Evolutionary conservation across 1,140 invertebrate species (phyloP).

Genomic region (Drosophila punjabiensis): DNA sequence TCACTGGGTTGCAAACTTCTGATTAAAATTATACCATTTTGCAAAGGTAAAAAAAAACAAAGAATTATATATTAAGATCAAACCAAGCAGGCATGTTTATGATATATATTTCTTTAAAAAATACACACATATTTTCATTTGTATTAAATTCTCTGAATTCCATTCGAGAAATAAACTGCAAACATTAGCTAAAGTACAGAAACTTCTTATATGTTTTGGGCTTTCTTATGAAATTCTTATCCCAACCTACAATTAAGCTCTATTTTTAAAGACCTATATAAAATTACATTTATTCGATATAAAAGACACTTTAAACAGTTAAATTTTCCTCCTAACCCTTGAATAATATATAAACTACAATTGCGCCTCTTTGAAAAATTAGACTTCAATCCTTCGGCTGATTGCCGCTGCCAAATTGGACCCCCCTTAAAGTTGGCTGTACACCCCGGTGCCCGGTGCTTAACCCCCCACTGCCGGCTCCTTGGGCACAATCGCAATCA

Average conservation of each 20-base stretch:
- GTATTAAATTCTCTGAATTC: neutral
- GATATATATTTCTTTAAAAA: no score
- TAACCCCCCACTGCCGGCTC: neutral
- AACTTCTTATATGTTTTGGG: neutral
- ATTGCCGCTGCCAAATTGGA: conserved; percentile 5
- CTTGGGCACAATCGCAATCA: conserved; percentile 15
- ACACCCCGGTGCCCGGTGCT: conserved; percentile 5
- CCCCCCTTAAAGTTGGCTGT: neutral
- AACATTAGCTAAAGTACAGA: neutral
- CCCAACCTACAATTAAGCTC: neutral
- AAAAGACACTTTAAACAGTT: neutral
- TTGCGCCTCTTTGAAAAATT: neutral
- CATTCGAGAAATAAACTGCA: neutral
- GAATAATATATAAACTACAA: neutral
- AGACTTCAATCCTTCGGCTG: neutral
- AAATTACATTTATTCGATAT: neutral
- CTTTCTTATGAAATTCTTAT: neutral
- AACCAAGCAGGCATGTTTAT: no score
- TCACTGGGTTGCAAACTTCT: no score
- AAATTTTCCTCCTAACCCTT: no score
- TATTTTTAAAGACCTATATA: neutral
- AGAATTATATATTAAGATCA: no score
- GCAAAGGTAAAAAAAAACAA: no score
- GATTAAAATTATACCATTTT: no score
- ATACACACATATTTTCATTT: no score